phyloP scores from a whole-genome alignment of 2,113 vertebrate genomes.

The Cyprinodon brontotheroides region DNA sequence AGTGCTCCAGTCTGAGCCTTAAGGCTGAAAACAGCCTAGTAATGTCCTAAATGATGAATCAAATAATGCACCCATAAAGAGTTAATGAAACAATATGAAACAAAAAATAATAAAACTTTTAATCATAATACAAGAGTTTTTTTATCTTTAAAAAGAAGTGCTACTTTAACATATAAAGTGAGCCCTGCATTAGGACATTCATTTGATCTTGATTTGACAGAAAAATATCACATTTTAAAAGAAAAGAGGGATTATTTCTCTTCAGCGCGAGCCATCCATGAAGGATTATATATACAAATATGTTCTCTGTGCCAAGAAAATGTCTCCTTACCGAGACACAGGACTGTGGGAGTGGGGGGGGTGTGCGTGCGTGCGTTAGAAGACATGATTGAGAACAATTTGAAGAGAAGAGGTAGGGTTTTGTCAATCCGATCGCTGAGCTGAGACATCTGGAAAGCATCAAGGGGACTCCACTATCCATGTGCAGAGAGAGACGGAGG shows the following conservation, averaged over 20 bases:
- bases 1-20: slow-evolving; percentile 58
- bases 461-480: slow-evolving; percentile 72
- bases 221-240: slow-evolving; percentile 13
- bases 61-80: slow-evolving; percentile 42
- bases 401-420: slow-evolving; percentile 50
- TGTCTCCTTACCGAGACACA: slow-evolving; percentile 68
- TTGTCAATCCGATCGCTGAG: slow-evolving; percentile 58
- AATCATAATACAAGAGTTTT: background rate
- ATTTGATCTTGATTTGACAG: slow-evolving; percentile 2
- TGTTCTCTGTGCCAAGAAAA: slow-evolving; percentile 60
- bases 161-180: background rate
- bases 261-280: slow-evolving; percentile 53
- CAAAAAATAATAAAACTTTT: background rate
- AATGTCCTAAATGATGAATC: slow-evolving; percentile 9
- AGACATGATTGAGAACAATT: slow-evolving; percentile 31
- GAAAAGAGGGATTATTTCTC: slow-evolving; percentile 20
- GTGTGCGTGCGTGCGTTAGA: slow-evolving; percentile 23
- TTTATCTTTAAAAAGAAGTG: background rate
- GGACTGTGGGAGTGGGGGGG: slow-evolving; percentile 42
- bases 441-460: slow-evolving; percentile 79
- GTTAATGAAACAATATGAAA: slow-evolving; percentile 57
- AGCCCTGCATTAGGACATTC: background rate
- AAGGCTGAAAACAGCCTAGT: slow-evolving; percentile 40
- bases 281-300: slow-evolving; percentile 59
- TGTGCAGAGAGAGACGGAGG: slow-evolving; percentile 57